Evolutionary conservation across 2,888 invertebrate species (phyloP).

Genomic region (Stenodema calcarata): DNA sequence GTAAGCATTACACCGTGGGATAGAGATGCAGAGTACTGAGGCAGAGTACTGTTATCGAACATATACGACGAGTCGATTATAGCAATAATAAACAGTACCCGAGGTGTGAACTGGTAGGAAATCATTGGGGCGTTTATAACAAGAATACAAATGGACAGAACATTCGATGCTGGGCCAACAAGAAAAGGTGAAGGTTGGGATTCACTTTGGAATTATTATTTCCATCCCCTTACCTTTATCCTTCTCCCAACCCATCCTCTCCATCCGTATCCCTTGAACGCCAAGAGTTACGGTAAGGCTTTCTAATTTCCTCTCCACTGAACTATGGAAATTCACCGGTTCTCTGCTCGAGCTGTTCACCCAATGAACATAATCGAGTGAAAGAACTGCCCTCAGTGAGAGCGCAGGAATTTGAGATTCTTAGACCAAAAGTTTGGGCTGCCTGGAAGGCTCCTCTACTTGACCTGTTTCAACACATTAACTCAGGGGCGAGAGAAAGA

Average conservation of each 20-base stretch:
- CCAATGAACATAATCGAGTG: slow-evolving; percentile 46
- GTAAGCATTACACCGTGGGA: too few relatives aligned
- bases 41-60: too few relatives aligned
- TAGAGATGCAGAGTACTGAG: too few relatives aligned
- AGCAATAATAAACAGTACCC: not conserved
- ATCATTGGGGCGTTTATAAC: not conserved
- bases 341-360: slow-evolving; percentile 36
- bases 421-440: slow-evolving; percentile 14
- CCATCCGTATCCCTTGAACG: not conserved
- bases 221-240: not conserved
- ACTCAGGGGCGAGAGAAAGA: not conserved
- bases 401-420: slow-evolving; percentile 31
- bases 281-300: slow-evolving; percentile 20
- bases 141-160: not conserved
- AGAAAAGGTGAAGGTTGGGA: not conserved
- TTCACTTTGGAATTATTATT: not conserved
- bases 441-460: not conserved
- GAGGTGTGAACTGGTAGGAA: not conserved
- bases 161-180: not conserved
- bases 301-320: slow-evolving; percentile 47
- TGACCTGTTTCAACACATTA: slow-evolving; percentile 40
- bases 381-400: slow-evolving; percentile 27
- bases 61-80: too few relatives aligned
- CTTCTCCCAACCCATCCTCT: not conserved
- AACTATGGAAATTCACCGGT: slow-evolving; percentile 44